These are phyloP conservation scores for Eubasilissa splendida DNA, from an alignment of 2,888 invertebrate species.

Conservation along the genomic window DNA sequence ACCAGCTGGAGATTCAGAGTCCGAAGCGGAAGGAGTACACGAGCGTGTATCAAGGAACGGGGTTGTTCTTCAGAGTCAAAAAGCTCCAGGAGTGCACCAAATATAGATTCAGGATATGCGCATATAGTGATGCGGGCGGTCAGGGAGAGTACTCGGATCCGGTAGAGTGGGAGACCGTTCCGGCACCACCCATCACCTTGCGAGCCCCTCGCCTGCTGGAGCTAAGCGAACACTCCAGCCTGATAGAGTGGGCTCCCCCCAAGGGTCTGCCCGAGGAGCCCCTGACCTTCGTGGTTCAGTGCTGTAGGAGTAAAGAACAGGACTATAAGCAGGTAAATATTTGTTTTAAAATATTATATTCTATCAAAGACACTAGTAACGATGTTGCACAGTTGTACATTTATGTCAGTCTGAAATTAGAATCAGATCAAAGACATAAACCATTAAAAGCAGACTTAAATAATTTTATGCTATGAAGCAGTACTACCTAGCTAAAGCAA, in stretches of 20 bases:
- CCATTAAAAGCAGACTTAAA: too few species aligned
- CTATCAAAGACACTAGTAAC: too few species aligned
- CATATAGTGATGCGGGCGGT: conserved; percentile 87
- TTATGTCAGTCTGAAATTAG: too few species aligned
- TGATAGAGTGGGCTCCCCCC: conserved; percentile 67
- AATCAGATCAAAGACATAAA: too few species aligned
- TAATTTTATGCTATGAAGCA: too few species aligned
- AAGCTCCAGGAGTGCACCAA: conserved; percentile 86
- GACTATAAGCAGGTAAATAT: conserved; percentile 76
- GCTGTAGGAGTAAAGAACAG: conserved; percentile 74
- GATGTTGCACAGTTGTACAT: too few species aligned
- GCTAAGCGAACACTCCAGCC: conserved; percentile 65
- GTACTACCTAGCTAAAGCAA: too few species aligned
- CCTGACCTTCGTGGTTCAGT: conserved; percentile 83
- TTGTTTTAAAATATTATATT: conserved; percentile 20
- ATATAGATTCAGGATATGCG: conserved; percentile 90
- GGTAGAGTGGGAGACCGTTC: conserved; percentile 80
- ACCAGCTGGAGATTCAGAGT: conserved; percentile 88
- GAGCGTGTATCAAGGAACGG: conserved; percentile 84
- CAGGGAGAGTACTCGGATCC: conserved; percentile 84
- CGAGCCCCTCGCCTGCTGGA: conserved; percentile 80
- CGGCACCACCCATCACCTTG: conserved; percentile 86
- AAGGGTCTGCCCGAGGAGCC: conserved; percentile 77
- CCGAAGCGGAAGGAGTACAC: conserved; percentile 78
- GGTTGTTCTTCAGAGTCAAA: conserved; percentile 85